phyloP scores from a whole-genome alignment of 2,797 vertebrate species.

The Sardinella longiceps region DNA sequence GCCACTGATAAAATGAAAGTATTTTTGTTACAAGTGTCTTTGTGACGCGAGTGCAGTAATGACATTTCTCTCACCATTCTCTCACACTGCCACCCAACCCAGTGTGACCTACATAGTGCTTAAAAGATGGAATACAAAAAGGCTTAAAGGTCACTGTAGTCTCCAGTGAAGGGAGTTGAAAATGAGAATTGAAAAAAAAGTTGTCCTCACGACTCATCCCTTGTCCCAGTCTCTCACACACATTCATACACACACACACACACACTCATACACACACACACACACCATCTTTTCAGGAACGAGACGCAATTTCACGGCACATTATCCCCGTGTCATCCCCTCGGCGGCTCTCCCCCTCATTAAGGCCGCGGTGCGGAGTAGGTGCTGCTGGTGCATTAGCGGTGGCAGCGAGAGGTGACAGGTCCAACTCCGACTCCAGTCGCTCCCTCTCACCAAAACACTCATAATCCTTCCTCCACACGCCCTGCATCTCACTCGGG shows the following conservation, averaged over 20 bases:
- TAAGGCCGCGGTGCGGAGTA: neutral
- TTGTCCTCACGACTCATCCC: conserved; percentile 36
- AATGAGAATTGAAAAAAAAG: too few species aligned
- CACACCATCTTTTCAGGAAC: conserved; percentile 59
- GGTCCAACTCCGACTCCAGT: neutral
- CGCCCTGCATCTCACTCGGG: neutral
- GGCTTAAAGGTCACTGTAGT: conserved; percentile 27
- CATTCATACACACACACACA: neutral
- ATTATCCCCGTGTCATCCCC: conserved; percentile 81
- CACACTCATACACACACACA: conserved; percentile 8
- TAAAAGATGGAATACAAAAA: neutral
- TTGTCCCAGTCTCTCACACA: conserved; percentile 29
- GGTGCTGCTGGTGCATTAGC: neutral
- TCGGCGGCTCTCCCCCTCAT: neutral
- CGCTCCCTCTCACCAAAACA: neutral
- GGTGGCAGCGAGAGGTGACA: neutral
- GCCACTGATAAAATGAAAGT: neutral
- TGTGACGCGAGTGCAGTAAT: neutral
- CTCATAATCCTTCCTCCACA: neutral
- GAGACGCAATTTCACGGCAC: conserved; percentile 88
- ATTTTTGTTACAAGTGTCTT: neutral
- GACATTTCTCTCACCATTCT: neutral
- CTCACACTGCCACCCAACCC: neutral
- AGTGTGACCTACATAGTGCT: neutral
- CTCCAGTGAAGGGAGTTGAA: conserved; percentile 49